Evolutionary conservation across 2,888 invertebrate species (phyloP).

Genomic region (Sarcophaga variegata): DNA sequence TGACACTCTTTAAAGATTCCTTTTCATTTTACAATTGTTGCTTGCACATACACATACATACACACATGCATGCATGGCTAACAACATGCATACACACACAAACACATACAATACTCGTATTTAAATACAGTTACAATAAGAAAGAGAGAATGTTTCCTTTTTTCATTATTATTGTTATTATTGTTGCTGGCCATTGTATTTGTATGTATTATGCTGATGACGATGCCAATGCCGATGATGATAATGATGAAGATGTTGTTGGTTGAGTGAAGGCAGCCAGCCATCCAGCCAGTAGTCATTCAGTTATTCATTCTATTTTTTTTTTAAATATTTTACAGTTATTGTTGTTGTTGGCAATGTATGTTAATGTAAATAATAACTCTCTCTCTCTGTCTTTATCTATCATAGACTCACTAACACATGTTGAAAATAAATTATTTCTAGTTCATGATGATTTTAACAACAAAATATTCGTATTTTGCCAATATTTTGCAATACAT

Average conservation of each 20-base stretch:
- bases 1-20: constrained; percentile 68
- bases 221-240: constrained; percentile 4
- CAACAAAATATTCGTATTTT: constrained; percentile 18
- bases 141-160: constrained; percentile 24
- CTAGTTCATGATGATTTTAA: constrained; percentile 51
- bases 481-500: constrained; percentile 25
- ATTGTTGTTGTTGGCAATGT: constrained; percentile 16
- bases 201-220: constrained; percentile 11
- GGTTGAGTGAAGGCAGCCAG: constrained; percentile 32
- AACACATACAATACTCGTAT: neutral
- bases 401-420: neutral
- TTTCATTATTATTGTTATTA: constrained; percentile 22
- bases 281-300: constrained; percentile 23
- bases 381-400: neutral
- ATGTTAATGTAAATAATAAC: constrained; percentile 43
- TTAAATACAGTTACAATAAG: too few relatives aligned
- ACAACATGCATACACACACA: neutral
- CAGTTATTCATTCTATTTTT: neutral
- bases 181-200: constrained; percentile 53
- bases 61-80: constrained; percentile 35
- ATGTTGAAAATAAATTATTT: constrained; percentile 18
- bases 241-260: constrained; percentile 16
- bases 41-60: constrained; percentile 51
- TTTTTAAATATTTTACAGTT: neutral
- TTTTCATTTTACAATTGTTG: constrained; percentile 68